These are phyloP conservation scores for Coboldia fuscipes DNA, from an alignment of 1,140 invertebrate species.

Conservation along the genomic window DNA sequence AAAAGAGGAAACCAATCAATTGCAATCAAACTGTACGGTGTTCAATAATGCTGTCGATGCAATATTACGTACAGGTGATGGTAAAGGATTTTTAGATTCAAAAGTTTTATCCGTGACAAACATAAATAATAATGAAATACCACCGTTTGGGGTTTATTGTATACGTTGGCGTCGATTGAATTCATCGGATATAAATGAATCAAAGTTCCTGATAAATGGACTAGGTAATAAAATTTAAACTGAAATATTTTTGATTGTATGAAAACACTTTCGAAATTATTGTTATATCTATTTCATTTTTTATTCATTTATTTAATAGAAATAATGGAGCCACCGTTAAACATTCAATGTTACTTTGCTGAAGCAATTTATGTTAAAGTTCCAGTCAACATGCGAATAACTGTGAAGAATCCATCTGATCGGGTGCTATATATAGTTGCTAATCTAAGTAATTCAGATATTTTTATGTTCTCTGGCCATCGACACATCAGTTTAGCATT, in stretches of 20 bases:
- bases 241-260: too few species aligned
- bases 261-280: too few species aligned
- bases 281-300: background rate
- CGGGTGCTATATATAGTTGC: conserved; percentile 16
- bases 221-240: conserved; percentile 4
- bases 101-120: conserved; percentile 8
- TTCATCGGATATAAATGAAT: conserved; percentile 17
- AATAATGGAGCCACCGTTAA: conserved; percentile 16
- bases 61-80: conserved; percentile 14
- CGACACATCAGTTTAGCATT: conserved; percentile 16
- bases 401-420: conserved; percentile 16
- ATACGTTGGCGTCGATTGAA: conserved; percentile 16
- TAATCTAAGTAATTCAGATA: conserved; percentile 13
- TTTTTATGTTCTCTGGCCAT: conserved; percentile 20
- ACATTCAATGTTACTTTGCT: conserved; percentile 20
- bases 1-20: conserved; percentile 5
- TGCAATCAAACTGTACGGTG: conserved; percentile 6
- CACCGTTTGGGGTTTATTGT: conserved; percentile 16
- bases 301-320: conserved; percentile 3
- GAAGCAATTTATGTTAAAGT: conserved; percentile 22
- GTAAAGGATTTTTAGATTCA: conserved; percentile 16
- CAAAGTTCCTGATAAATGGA: conserved; percentile 18
- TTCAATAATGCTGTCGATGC: conserved; percentile 18
- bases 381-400: conserved; percentile 18
- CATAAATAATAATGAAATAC: background rate